A percentile compares a stretch with the other conserved stretches of the same genome.
phyloP scores from a whole-genome alignment of 2,888 invertebrate species.

The Liodrosophila aerea region DNA sequence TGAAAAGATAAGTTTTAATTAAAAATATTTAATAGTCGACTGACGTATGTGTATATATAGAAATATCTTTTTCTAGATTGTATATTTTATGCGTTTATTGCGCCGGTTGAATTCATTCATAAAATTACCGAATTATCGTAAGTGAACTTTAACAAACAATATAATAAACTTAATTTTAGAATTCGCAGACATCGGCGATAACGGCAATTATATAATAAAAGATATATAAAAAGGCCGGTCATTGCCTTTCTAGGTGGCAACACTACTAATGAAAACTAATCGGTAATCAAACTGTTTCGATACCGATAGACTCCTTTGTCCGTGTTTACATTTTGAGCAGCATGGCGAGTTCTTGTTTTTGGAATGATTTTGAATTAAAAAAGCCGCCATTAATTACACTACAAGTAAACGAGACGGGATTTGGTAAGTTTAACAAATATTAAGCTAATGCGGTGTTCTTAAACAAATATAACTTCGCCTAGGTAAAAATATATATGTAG shows the following conservation, averaged over 20 bases:
- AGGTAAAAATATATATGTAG: constrained; percentile 66
- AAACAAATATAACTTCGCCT: background rate
- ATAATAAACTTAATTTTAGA: no score
- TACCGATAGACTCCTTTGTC: constrained; percentile 9
- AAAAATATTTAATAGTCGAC: constrained; percentile 10
- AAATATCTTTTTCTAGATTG: constrained; percentile 6
- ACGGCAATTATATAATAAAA: no score
- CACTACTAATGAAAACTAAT: background rate
- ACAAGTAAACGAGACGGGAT: constrained; percentile 48
- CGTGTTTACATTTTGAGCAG: constrained; percentile 30
- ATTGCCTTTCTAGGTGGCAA: constrained; percentile 20
- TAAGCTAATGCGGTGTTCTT: no score
- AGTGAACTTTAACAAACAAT: no score
- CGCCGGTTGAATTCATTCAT: constrained; percentile 1
- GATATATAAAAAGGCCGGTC: no score
- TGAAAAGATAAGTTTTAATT: constrained; percentile 23
- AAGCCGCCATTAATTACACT: constrained; percentile 78
- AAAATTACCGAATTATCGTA: no score
- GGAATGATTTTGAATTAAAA: constrained; percentile 79
- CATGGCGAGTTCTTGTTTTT: constrained; percentile 69
- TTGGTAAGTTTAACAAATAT: constrained; percentile 57
- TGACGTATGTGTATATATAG: background rate
- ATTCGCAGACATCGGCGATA: no score
- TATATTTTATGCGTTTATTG: constrained; percentile 4
- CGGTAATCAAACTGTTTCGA: background rate